A percentile compares a stretch with the other conserved stretches of the same genome.
phyloP scores from a whole-genome alignment of 2,797 vertebrate species.

The Cossypha heuglini region DNA sequence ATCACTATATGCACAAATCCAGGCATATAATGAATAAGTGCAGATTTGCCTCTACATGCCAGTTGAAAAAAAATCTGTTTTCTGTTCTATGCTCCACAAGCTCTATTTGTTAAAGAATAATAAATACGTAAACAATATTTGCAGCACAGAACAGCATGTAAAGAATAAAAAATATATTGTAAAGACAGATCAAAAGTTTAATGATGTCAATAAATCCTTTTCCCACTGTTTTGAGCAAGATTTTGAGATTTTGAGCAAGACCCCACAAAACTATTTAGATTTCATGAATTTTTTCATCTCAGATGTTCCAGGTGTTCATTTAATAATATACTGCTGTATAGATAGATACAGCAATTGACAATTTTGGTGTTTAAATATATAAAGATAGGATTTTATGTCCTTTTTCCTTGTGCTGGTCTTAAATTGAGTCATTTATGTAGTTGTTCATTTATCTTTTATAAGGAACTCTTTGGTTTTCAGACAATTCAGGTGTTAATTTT shows the following conservation, averaged over 20 bases:
- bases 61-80: background rate
- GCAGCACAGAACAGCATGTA: background rate
- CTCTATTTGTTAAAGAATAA: background rate
- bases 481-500: constrained; percentile 12
- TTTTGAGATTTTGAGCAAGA: background rate
- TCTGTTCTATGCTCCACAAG: background rate
- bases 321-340: background rate
- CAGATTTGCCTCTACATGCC: background rate
- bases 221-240: background rate
- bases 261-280: background rate
- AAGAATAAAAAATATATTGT: background rate
- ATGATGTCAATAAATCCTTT: background rate
- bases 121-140: background rate
- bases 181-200: background rate
- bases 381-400: background rate
- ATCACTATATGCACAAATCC: fast-evolving
- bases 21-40: background rate
- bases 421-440: background rate
- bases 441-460: background rate
- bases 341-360: background rate
- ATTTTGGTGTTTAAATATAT: background rate
- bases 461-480: background rate
- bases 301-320: background rate
- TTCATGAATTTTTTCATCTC: background rate
- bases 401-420: background rate